These are phyloP conservation scores for Allophyes oxyacanthae DNA, from an alignment of 2,888 invertebrate species.

Conservation along the genomic window DNA sequence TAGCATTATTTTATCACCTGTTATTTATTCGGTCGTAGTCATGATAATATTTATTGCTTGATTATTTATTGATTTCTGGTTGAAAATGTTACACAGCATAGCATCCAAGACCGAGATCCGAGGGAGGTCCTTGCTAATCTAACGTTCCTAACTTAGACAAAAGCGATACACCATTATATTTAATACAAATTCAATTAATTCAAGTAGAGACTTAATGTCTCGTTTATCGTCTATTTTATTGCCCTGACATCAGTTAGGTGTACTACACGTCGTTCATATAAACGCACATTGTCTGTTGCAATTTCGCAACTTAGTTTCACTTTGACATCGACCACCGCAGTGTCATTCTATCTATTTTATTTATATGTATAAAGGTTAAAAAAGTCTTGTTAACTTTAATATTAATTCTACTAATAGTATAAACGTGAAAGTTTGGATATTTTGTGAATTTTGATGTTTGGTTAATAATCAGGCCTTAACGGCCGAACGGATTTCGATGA, in stretches of 20 bases:
- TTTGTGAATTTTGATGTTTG: too few relatives aligned
- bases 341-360: slow-evolving; percentile 7
- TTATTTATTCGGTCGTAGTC: neutral
- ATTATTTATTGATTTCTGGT: too few relatives aligned
- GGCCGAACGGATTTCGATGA: too few relatives aligned
- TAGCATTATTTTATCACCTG: slow-evolving; percentile 3
- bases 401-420: too few relatives aligned
- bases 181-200: slow-evolving; percentile 31
- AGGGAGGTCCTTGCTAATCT: too few relatives aligned
- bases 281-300: slow-evolving; percentile 8
- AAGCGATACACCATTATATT: slow-evolving; percentile 35
- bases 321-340: slow-evolving; percentile 9
- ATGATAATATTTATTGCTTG: neutral
- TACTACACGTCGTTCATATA: slow-evolving; percentile 24
- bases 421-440: too few relatives aligned
- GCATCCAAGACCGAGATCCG: too few relatives aligned
- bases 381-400: slow-evolving; percentile 9
- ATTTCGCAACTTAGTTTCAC: slow-evolving; percentile 5
- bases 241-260: slow-evolving; percentile 20
- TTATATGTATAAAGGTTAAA: slow-evolving; percentile 4
- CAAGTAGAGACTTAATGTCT: slow-evolving; percentile 20
- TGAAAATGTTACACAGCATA: too few relatives aligned
- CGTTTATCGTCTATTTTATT: slow-evolving; percentile 38
- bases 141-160: slow-evolving; percentile 3
- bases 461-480: too few relatives aligned